Evolutionary conservation across 2,113 vertebrate species (phyloP), one percentile per base, ranked within the genome.

Genomic region (Ivindomyrus marchei): DNA sequence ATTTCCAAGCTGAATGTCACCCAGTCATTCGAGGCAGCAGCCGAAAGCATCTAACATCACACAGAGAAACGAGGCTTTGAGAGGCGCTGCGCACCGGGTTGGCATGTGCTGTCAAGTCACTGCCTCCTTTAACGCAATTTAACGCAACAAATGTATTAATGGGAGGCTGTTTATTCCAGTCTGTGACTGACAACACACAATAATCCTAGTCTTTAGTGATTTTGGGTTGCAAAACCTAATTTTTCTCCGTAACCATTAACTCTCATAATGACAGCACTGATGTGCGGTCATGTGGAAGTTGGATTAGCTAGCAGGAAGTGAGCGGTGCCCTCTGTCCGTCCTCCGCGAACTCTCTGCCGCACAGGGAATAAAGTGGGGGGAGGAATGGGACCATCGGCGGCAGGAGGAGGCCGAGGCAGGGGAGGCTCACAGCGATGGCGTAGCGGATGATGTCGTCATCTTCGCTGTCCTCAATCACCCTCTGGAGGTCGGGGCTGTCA

Each of bases 381-480:
- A 49, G n/a, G 10, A 80, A 3, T 3, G 8, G 46, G 3, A 24
- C 15, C 27, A 15, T 39, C 13, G 50, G 47, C 1, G 15, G 36
- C 53, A 42, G 50, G 52, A 58, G n/a, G 49, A 45, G 11, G 19
- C 13, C 27, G 4, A 49, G 46, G 45, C 31, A 56, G 1, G 47
- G 86, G 17, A 4, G 89, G 95, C 98, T 97, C 93, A 99, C 98
- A 0, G 98, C 98, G 88, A 99, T 98, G 0, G 98, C 98, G 0
- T 99, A 99, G 95, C 97, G 93, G 91, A 98, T 99, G 94, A 99
- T 96, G 3, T 99, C 98, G 92, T 99, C 98, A 88, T 91, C 95
- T 94, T 99, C 96, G 4, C 98, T 98, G 91, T 97, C 95, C 87
- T 94, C 95, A 5, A 99, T 98, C 4, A 96, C 98, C 93, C 95